Conservation (phyloP, 2,888 invertebrate genomes). For the Chloroclysta siterata region DNA sequence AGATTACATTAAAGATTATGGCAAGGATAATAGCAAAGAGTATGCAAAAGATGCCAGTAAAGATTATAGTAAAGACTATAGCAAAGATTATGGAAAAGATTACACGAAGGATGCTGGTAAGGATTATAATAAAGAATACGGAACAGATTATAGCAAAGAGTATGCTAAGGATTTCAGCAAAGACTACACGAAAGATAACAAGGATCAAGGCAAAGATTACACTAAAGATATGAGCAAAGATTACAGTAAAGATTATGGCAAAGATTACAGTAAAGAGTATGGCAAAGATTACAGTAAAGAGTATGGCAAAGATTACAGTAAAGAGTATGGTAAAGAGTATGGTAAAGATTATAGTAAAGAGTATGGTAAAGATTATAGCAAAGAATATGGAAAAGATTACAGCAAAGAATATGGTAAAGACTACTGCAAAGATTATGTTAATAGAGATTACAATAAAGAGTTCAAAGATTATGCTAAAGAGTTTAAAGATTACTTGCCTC, state of each 20-base stretch:
- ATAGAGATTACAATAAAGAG: constrained; percentile 40
- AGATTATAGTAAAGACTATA: constrained; percentile 38
- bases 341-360: constrained; percentile 42
- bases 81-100: constrained; percentile 39
- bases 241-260: constrained; percentile 17
- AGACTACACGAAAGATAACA: constrained; percentile 63
- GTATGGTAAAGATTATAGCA: constrained; percentile 35
- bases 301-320: constrained; percentile 9
- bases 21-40: constrained; percentile 36
- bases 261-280: constrained; percentile 68
- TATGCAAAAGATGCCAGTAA: constrained; percentile 40
- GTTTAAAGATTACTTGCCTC: constrained; percentile 79
- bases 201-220: constrained; percentile 53
- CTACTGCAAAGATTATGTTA: constrained; percentile 36
- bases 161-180: constrained; percentile 52
- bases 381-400: constrained; percentile 38
- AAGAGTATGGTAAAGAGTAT: constrained; percentile 26
- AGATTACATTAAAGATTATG: constrained; percentile 39
- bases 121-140: constrained; percentile 36
- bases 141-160: constrained; percentile 39
- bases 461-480: constrained; percentile 42
- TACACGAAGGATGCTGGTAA: constrained; percentile 19
- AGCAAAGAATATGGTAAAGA: constrained; percentile 38
- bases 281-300: constrained; percentile 20
- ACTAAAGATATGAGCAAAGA: constrained; percentile 63